These are phyloP conservation scores for Eudyptes chrysolophus DNA, from an alignment of 2,113 vertebrate genomes.

Conservation along the genomic window DNA sequence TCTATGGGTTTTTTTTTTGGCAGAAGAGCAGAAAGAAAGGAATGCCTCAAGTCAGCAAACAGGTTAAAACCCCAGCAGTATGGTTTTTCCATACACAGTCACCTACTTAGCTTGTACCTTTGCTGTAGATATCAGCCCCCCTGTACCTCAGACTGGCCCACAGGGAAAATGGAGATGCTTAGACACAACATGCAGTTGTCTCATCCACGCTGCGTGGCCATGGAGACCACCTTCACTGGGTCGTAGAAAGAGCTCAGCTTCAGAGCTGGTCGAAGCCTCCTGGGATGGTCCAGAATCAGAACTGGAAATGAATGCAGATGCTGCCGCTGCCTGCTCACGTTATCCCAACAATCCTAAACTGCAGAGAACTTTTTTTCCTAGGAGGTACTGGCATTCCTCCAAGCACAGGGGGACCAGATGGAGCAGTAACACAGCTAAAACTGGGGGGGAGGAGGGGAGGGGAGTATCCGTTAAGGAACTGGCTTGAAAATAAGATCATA, in stretches of 20 bases:
- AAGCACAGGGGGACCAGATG: constrained; percentile 22
- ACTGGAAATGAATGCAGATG: background rate
- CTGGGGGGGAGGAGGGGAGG: too few species aligned
- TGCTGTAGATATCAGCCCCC: background rate
- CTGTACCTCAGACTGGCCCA: background rate
- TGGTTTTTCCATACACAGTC: background rate
- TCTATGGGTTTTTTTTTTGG: accelerated
- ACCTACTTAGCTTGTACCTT: background rate
- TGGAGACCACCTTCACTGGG: background rate
- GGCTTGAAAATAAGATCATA: background rate
- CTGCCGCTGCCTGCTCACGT: background rate
- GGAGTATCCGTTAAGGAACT: background rate
- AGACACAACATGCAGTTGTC: background rate
- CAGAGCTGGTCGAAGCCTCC: background rate
- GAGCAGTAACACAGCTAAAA: constrained; percentile 5
- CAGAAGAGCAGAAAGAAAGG: background rate
- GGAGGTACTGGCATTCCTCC: background rate
- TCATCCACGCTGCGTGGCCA: background rate
- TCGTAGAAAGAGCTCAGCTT: background rate
- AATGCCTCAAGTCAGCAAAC: background rate
- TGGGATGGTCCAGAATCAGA: accelerated
- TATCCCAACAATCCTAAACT: background rate
- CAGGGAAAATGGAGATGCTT: background rate
- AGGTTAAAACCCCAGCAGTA: background rate
- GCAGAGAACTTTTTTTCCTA: background rate